Base-by-base conservation (phyloP, 2,888 invertebrate genomes). In the Priocnemis perturbator region DNA sequence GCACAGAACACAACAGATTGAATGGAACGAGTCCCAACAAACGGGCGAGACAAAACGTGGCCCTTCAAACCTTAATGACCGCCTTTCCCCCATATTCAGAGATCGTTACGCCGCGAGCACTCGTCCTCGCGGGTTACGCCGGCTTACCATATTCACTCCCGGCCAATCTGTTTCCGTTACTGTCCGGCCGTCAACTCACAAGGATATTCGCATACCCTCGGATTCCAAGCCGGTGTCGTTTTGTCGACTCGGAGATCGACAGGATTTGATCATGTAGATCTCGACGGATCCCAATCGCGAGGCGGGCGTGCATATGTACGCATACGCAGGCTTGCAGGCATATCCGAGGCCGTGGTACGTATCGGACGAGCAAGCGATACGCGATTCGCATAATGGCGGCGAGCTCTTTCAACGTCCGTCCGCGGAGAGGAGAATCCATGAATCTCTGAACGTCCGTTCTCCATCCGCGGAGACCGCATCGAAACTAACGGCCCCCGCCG, bases 181-280 rank as follows among this genome's bases (percentile, higher is more conserved):
- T 15, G 45, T 45, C 45, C 55, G 21, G 44, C 26, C 21, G 48
- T 47, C 14, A n/a, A 26, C 20, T 55, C 45, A 20, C 50, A 23
- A 59, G 58, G 53, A 11, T 57, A 30, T 63, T 55, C 65, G 71
- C 62, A 62, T 60, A 3, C 37, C 7, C 37, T 3, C 37, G 37
- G 37, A 3, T 2, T 1, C 11, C 11, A 9, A 3, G 37, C 37
- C 67, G 67, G 71, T 77, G 75, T 70, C 69, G 69, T 77, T 79
- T 73, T 77, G 75, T 61, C 68, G 60, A 53, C 37, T 37, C 52
- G 47, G 62, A 60, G 77, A 77, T 79, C 73, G 64, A 70, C 76
- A 64, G 67, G 73, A 64, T 67, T 72, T 70, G 72, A 76, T 73
- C 71, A 64, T 74, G 73, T 74, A 79, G 76, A 76, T 79, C 73